A percentile compares a stretch with the other conserved stretches of the same genome.
These are phyloP conservation scores for Panzeria rudis DNA, from an alignment of 2,888 invertebrate species.

Conservation along the genomic window DNA sequence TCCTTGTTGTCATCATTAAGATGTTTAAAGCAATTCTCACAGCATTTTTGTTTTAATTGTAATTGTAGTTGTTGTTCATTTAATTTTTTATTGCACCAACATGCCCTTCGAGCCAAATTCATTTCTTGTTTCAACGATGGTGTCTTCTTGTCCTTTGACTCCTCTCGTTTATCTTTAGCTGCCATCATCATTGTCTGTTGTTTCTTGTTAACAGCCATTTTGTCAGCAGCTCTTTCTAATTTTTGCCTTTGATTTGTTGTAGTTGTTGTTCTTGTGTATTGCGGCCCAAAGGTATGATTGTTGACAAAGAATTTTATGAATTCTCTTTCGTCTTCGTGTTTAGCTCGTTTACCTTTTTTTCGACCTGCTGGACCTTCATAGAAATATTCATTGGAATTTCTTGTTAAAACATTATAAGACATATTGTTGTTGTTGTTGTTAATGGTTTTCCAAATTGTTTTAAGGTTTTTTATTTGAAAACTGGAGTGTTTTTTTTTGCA, in stretches of 20 bases:
- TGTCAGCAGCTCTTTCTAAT: constrained; percentile 51
- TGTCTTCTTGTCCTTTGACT: constrained; percentile 78
- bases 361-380: constrained; percentile 43
- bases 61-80: constrained; percentile 57
- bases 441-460: constrained; percentile 17
- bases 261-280: constrained; percentile 36
- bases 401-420: constrained; percentile 44
- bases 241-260: constrained; percentile 58
- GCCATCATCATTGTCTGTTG: constrained; percentile 47
- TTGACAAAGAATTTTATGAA: constrained; percentile 36
- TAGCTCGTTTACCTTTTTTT: constrained; percentile 31
- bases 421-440: constrained; percentile 33
- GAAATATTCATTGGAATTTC: constrained; percentile 62
- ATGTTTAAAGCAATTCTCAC: constrained; percentile 71
- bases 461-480: constrained; percentile 12
- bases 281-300: constrained; percentile 22
- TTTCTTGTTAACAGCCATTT: constrained; percentile 60
- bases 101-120: constrained; percentile 88
- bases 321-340: constrained; percentile 28
- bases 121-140: constrained; percentile 87
- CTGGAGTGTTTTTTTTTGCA: constrained; percentile 29
- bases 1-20: constrained; percentile 63
- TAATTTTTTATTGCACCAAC: constrained; percentile 84
- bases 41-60: constrained; percentile 61
- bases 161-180: constrained; percentile 71